Base-by-base conservation (phyloP, 2,888 invertebrate species). In the Ormyrus labotus region DNA sequence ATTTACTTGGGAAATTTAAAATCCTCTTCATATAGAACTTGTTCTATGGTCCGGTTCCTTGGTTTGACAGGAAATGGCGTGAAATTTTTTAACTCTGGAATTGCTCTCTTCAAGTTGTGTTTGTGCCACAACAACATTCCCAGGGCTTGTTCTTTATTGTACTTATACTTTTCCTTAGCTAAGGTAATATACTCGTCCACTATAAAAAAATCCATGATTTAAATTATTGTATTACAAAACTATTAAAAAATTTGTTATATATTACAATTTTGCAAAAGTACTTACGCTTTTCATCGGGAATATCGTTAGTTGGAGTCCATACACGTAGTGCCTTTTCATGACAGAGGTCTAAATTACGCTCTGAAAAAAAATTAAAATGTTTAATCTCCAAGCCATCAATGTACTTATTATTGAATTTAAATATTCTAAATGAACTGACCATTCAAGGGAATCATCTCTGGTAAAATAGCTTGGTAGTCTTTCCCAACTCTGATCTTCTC, bases 91-190 rank as follows among this genome's bases (percentile, higher is more conserved):
- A 99, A 93, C 90, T 99, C 99, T 91, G 96, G 92, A 45, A 98
- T 95, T 8, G 99, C 98, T 87, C 96, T 93, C 85, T 96, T 97
- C 81, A 99, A 93, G 90, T 98, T 97, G 91, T 99, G 98, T 92
- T 98, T 98, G 89, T 99, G 98, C 98, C 98, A 99, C 91, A 98
- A 98, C 58, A 99, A 92, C 97, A 99, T 98, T 10, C 99, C 99
- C 80, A 99, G 92, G 34, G 99, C 98, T 92, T 99, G 98, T 92
- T 99, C 98, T 61, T 97, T 97, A 91, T 98, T 98, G 88, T 99
- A 99, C 55, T 98, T 98, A 93, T 97, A 98, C 91, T 98, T 98
- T 90, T 98, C 98, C 91, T 98, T 98, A 34, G 98, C 97, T 85
- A 98, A 93, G 85, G 95, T 94, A 86, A 98, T 96, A 89, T 98